Base-by-base conservation (phyloP, 2,888 invertebrate species). In the Schizotus pectinicornis region DNA sequence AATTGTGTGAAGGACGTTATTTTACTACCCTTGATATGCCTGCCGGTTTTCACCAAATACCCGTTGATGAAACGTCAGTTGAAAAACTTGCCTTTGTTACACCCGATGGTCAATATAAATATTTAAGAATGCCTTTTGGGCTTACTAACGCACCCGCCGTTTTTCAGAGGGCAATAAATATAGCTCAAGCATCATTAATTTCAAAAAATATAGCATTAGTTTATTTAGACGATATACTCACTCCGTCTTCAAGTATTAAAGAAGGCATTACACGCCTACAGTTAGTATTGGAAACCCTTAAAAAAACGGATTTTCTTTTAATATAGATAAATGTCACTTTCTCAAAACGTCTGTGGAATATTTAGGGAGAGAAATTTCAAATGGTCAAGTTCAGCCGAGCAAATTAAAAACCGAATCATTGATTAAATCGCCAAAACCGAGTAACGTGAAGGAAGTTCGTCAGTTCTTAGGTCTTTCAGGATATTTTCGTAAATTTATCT, bases 11-110 rank as follows among this genome's bases (percentile, higher is more conserved):
- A 7, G 65, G 67, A 11, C 53, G 48, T 22, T 70, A 61, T 43
- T 77, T 68, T 38, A 72, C 73, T 6, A 61, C 59, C 5, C 48
- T 78, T 3, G 75, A 78, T 59, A 47, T 74, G 52, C 65, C 67
- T 6, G 49, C 54, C 0, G 77, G 74, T 1, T 71, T 72, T 60
- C 64, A 70, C 39, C 76, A 76, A 36, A 71, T 76, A 13, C 65
- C 63, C n/a, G 58, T 77, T 35, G 53, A 46, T 6, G 59, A 67
- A 43, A 59, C 60, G 3, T 70, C 70, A 11, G 66, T 69, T 6
- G 52, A 56, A 7, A 73, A 73, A 46, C 77, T 73, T 1, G 76
- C 71, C 1, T 72, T 73, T 41, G 61, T 67, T 5, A 75, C 72
- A 1, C 72, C 71, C 0, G 73, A 73, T 30, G 73, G 74, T 5